Evolutionary conservation across 2,888 invertebrate species (phyloP).

Genomic region (Eilema sororculum): DNA sequence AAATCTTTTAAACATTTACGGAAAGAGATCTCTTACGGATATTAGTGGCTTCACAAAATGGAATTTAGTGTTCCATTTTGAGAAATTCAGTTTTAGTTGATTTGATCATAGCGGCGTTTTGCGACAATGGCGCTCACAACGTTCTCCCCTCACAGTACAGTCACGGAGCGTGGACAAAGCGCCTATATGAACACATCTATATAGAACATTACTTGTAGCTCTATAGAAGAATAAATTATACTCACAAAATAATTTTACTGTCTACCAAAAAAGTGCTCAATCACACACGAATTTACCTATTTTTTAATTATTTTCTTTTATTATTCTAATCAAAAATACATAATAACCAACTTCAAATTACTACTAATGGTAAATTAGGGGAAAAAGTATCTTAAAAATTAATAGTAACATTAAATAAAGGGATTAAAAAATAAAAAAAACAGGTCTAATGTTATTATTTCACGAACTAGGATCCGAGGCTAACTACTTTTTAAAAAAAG

Average conservation of each 20-base stretch:
- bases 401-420: conserved; percentile 84
- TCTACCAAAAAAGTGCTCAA: conserved; percentile 51
- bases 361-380: conserved; percentile 79
- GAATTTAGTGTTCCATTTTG: conserved; percentile 20
- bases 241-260: conserved; percentile 49
- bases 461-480: conserved; percentile 54
- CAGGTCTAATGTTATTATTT: conserved; percentile 54
- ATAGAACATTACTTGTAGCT: conserved; percentile 26
- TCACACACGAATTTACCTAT: conserved; percentile 66
- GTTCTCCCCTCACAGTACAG: too few relatives aligned
- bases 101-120: conserved; percentile 21
- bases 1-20: conserved; percentile 50
- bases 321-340: conserved; percentile 64
- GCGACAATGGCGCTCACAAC: too few relatives aligned
- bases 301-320: conserved; percentile 49
- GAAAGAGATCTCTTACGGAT: conserved; percentile 69
- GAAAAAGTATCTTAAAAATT: conserved; percentile 78
- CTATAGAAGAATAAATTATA: conserved; percentile 48
- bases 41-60: conserved; percentile 24
- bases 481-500: conserved; percentile 50
- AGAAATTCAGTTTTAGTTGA: conserved; percentile 9
- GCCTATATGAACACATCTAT: conserved; percentile 24
- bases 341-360: conserved; percentile 80
- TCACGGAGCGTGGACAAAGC: conserved; percentile 10
- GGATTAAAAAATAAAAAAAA: conserved; percentile 69